phyloP scores from a whole-genome alignment of 2,113 vertebrate genomes.

The Epinephelus cyanopodus region DNA sequence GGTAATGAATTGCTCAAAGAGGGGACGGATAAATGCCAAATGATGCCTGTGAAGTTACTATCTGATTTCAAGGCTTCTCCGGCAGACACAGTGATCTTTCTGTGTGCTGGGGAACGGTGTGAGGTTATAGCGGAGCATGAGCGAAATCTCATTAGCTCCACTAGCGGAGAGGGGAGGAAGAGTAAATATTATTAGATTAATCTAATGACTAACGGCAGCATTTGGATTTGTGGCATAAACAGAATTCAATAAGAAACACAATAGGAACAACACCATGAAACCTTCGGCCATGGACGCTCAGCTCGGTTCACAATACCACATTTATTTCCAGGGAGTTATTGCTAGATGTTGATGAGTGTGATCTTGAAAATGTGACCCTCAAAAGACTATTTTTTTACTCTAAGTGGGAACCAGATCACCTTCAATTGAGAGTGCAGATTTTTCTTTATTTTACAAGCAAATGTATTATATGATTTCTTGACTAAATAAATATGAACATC shows the following conservation, averaged over 20 bases:
- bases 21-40: constrained; percentile 44
- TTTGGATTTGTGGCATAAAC: constrained; percentile 85
- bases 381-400: neutral
- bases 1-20: constrained; percentile 56
- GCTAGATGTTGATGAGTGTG: neutral
- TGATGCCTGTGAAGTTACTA: constrained; percentile 69
- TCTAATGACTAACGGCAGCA: constrained; percentile 85
- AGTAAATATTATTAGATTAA: constrained; percentile 84
- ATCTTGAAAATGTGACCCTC: neutral
- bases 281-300: constrained; percentile 26
- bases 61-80: constrained; percentile 67
- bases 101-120: constrained; percentile 60
- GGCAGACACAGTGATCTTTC: constrained; percentile 65
- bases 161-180: constrained; percentile 70
- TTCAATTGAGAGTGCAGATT: neutral
- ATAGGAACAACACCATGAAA: constrained; percentile 59
- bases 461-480: neutral
- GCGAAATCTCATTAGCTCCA: constrained; percentile 82
- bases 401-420: neutral
- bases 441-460: neutral
- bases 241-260: constrained; percentile 78
- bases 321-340: neutral
- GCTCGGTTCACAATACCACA: constrained; percentile 31
- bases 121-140: constrained; percentile 68
- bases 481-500: neutral